Base-by-base conservation (phyloP, 2,888 invertebrate genomes). In the Parascotia fuliginaria region DNA sequence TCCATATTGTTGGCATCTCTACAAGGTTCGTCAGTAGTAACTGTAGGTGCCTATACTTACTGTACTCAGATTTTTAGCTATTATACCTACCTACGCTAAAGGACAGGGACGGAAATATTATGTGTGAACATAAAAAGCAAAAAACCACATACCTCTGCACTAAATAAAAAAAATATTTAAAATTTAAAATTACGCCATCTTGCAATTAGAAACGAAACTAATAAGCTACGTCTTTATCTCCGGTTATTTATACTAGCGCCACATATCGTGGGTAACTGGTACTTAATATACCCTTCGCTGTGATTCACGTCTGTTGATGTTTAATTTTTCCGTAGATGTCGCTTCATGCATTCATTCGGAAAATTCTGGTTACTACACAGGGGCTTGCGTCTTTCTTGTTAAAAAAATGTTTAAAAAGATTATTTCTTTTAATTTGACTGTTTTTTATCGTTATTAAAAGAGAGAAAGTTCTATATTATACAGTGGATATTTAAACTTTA, bases 241-340 rank as follows among this genome's bases (percentile, higher is more conserved):
- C 54, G 53, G 34, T 16, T 37, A 14, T 3, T 2, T 9, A 0
- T 3, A 14, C 7, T 53, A 14, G 0, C 19, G 66, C 59, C 71
- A 71, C 56, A 73, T 75, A 11, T 9, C 6, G 5, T 4, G 7
- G 4, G 15, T 40, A 40, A 14, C 1, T 2, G 0, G 29, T 56
- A 72, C 55, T 54, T 41, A 36, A 42, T 14, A 15, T 4, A 29
- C 9, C 6, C 6, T 27, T 11, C 9, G 12, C 3, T 13, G 14
- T 16, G 16, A 16, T 44, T 31, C 22, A 7, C 4, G 6, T 1
- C 12, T 19, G 14, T 9, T 60, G 59, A 53, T 72, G 45, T 39
- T 1, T 3, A 11, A 36, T 41, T 63, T 61, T 59, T 57, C 60
- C 64, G 56, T 51, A 62, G 67, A 62, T 65, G 69, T 40, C 69